Base-by-base conservation (phyloP, 2,888 invertebrate species). In the Ichneumoninae sp. region DNA sequence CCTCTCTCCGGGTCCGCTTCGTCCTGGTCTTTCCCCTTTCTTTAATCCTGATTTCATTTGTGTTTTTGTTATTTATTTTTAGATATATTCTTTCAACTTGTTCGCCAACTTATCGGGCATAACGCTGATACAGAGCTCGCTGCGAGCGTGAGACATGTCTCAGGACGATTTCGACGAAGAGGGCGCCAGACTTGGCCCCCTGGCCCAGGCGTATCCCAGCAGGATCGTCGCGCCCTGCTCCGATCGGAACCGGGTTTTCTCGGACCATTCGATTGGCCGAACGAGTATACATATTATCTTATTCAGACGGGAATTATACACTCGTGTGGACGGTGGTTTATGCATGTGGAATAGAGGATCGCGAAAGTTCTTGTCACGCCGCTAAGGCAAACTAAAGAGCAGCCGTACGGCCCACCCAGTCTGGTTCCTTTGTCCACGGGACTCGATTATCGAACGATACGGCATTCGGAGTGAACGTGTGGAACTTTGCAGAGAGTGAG, bases 51-150 rank as follows among this genome's bases (percentile, higher is more conserved):
- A 80, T 77, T 83, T 77, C 13, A 72, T 77, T 72, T 72, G n/a
- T 66, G 22, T 26, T 44, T 16, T 22, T 75, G 66, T 74, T 60
- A 6, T 30, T 54, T 68, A 65, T 22, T 30, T 40, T 66, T 0
- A 47, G 7, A 71, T 68, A 68, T 79, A 60, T 60, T 65, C 26
- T 62, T 60, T 60, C 70, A n/a, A 76, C 80, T 76, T 68, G 30
- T 71, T 76, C 52, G 30, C 36, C 66, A 71, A 80, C 57, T 80
- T 83, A 83, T 83, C 83, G 76, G 30, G 71, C 68, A 76, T 76
- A 75, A 80, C 33, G 76, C 50, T 19, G 83, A 83, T 79, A 79
- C 44, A 36, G 50, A 54, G 69, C 71, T 75, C 40, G 54, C 60
- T 10, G 13, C 68, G 80, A 62, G 44, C 65, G 19, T 16, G 26